Conservation (phyloP, 2,113 vertebrate species). For the Deroptyus accipitrinus region DNA sequence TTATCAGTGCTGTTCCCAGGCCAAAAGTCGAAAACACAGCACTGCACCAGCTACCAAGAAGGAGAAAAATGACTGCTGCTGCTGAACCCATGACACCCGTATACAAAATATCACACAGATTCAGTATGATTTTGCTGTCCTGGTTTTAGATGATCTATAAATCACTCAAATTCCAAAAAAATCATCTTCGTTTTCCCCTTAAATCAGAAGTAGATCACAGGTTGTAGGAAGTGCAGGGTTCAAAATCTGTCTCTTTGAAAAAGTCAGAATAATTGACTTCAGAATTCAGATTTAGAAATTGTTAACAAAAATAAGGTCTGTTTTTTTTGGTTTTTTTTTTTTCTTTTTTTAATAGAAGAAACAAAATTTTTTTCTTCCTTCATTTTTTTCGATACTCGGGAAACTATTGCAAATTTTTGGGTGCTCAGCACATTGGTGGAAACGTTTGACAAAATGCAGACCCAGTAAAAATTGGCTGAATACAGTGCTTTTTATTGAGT, state of each 20-base stretch:
- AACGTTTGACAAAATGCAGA: not conserved
- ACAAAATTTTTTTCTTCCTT: not conserved
- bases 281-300: not conserved
- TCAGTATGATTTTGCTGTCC: not conserved
- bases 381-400: not conserved
- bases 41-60: too few relatives aligned
- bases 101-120: not conserved
- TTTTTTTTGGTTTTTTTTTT: not conserved
- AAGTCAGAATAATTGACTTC: not conserved
- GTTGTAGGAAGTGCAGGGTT: not conserved
- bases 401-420: not conserved
- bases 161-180: not conserved
- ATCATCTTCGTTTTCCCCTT: not conserved
- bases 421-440: not conserved
- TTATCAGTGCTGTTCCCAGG: too few relatives aligned
- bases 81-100: not conserved
- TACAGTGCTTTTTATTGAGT: not conserved
- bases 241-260: not conserved
- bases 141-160: not conserved
- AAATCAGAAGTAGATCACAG: not conserved
- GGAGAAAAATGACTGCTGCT: too few relatives aligned
- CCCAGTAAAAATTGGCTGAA: not conserved
- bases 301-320: not conserved
- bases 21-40: too few relatives aligned
- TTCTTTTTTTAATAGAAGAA: not conserved